Evolutionary conservation across 2,113 vertebrate species (phyloP).

Genomic region (Caranx melampygus): DNA sequence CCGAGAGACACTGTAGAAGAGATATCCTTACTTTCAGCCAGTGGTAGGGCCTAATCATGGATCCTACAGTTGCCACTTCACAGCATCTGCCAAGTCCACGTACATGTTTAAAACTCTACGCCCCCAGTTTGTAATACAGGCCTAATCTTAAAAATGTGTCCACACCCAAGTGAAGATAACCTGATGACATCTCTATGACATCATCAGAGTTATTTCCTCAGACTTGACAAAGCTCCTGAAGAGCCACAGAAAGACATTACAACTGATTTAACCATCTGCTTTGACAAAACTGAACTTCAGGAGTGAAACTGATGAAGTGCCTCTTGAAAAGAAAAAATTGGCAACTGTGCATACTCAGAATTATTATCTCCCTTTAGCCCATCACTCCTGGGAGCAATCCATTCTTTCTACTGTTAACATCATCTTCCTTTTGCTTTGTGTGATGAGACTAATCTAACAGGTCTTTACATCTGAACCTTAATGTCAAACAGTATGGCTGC

Average conservation of each 20-base stretch:
- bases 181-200: background rate
- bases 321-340: constrained; percentile 31
- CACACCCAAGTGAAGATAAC: background rate
- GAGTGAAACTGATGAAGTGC: constrained; percentile 24
- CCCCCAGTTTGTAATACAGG: background rate
- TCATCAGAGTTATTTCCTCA: constrained; percentile 15
- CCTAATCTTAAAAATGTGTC: background rate
- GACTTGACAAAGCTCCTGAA: background rate
- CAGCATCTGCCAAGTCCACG: background rate
- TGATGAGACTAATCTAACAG: constrained; percentile 41
- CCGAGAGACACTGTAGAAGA: constrained; percentile 18
- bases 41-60: background rate
- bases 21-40: background rate
- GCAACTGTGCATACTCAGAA: background rate
- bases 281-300: background rate
- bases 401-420: constrained; percentile 32
- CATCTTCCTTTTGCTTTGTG: constrained; percentile 29
- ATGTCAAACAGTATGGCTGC: constrained; percentile 11
- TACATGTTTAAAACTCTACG: background rate
- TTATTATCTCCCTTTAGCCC: constrained; percentile 24
- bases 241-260: constrained; percentile 16
- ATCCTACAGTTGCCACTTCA: constrained; percentile 14
- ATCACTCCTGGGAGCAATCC: constrained; percentile 62
- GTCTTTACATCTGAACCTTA: constrained; percentile 27
- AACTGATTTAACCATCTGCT: background rate